phyloP scores from a whole-genome alignment of 2,888 invertebrate genomes.

The Mesorhabditis belari region DNA sequence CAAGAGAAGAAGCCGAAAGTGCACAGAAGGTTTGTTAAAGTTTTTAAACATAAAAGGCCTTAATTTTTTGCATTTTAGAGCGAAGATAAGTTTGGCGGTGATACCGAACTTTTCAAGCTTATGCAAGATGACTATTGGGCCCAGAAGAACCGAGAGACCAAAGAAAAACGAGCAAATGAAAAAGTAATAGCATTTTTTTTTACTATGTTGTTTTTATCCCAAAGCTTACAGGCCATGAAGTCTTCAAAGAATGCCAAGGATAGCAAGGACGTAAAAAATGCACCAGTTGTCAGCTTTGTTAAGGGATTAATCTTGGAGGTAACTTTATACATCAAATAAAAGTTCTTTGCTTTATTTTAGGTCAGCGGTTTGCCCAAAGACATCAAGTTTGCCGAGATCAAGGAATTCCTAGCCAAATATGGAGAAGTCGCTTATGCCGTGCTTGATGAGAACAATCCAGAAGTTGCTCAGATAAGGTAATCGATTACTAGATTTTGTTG shows the following conservation, averaged over 20 bases:
- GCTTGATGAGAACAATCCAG: constrained; percentile 17
- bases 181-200: too few relatives aligned
- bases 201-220: too few relatives aligned
- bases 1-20: constrained; percentile 74
- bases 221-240: constrained; percentile 21
- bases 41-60: too few relatives aligned
- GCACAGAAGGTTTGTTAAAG: constrained; percentile 60
- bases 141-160: constrained; percentile 26
- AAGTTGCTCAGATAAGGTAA: constrained; percentile 26
- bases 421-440: constrained; percentile 56
- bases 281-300: constrained; percentile 23
- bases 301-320: constrained; percentile 45
- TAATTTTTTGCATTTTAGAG: constrained; percentile 34
- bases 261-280: constrained; percentile 13
- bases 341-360: too few relatives aligned
- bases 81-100: constrained; percentile 65
- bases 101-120: constrained; percentile 46
- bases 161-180: constrained; percentile 26
- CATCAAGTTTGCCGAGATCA: constrained; percentile 58
- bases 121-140: constrained; percentile 51
- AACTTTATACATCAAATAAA: background rate
- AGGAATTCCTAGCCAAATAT: constrained; percentile 68
- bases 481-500: background rate
- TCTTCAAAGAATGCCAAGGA: constrained; percentile 27
- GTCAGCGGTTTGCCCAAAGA: constrained; percentile 21